Evolutionary conservation across 2,888 invertebrate genomes (phyloP), one percentile per base, ranked within the genome.

Genomic region (Meta bourneti): DNA sequence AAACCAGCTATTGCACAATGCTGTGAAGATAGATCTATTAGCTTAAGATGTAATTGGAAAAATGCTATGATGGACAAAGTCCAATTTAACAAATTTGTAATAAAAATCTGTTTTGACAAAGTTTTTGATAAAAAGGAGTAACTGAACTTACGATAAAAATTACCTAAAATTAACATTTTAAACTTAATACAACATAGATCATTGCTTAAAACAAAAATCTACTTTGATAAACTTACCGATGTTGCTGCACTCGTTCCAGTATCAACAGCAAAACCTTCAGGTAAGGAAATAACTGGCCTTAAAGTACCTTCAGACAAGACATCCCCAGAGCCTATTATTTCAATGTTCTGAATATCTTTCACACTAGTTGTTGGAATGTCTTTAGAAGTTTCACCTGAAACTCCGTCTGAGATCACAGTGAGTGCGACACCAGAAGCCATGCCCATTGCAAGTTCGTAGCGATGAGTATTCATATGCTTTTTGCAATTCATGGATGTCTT

Each of bases 401-500:
- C 74, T 34, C 82, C 87, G 61, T 89, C 87, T 48, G 90, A 77
- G 13, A 92, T 79, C 8, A 92, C 88, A 11, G 87, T 92, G 6
- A 92, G 87, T 49, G 83, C 77, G 70, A 92, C 84, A 34, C 87
- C 92, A 16, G 92, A 75, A 9, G 75, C 51, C 69, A 86, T 54
- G 6, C 88, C 88, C 19, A 86, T 54, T 70, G 92, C 86, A 69
- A 93, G 79, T 52, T 93, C 84, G 94, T 95, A 95, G 93, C 95
- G 95, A 94, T 97, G 97, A 6, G 96, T 95, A 93, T 96, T 96
- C 95, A 97, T 96, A 94, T 97, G 97, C 93, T 96, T 96, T 93
- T 96, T 95, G 94, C 96, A 96, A 94, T 96, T 96, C 34, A 96
- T 95, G 16, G 95, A 94, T 5, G 96, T 96, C 94, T 96, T 96